Conservation (phyloP, 2,113 vertebrate species). For the Hippocampus barbouri region DNA sequence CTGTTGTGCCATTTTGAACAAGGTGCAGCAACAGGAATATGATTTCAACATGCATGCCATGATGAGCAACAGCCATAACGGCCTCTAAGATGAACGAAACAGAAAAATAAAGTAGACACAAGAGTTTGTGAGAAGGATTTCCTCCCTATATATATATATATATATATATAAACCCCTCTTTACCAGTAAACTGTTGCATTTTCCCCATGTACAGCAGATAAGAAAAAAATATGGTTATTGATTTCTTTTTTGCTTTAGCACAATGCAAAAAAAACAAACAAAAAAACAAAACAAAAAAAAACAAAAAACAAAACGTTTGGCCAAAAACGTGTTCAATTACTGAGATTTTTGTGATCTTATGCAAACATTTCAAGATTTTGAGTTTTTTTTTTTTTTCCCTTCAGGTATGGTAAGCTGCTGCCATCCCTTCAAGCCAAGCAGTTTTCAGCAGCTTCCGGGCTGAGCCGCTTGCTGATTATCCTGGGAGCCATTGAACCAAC, state of each 20-base stretch:
- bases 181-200: neutral
- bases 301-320: neutral
- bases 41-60: neutral
- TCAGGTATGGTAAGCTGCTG: slow-evolving; percentile 72
- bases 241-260: neutral
- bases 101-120: too few species aligned
- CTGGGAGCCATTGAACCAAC: slow-evolving; percentile 70
- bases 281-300: neutral
- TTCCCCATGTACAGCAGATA: neutral
- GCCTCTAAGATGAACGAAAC: too few species aligned
- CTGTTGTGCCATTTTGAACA: neutral
- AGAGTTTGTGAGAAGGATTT: too few species aligned
- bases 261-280: neutral
- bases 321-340: neutral
- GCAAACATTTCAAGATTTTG: neutral
- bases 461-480: slow-evolving; percentile 76
- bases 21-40: neutral
- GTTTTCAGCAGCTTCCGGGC: slow-evolving; percentile 74
- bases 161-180: too few species aligned
- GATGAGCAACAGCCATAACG: too few species aligned
- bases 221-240: neutral
- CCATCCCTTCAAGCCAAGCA: slow-evolving; percentile 72
- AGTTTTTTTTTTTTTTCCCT: slow-evolving; percentile 12
- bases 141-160: too few species aligned
- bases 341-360: neutral